Base-by-base conservation (phyloP, 2,888 invertebrate genomes). In the Callinectes sapidus region DNA sequence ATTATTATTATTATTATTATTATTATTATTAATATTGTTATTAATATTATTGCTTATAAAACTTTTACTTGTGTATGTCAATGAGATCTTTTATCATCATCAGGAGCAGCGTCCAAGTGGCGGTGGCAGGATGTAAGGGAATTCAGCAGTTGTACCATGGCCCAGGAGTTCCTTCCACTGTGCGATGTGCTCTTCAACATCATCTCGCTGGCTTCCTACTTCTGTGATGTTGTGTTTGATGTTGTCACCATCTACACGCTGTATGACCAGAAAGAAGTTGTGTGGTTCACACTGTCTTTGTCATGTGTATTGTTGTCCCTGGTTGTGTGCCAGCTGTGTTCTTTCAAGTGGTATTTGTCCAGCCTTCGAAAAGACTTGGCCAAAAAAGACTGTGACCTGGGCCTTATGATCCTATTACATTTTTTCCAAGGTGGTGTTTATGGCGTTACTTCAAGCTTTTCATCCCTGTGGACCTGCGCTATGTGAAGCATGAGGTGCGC, bases 171-270 rank as follows among this genome's bases (percentile, higher is more conserved):
- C 96, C 96, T 98, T 96, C 98, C 98, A 95, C 97, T 98, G 95
- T 98, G 98, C 97, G 98, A 98, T 96, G 97, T 98, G 95, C 96
- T 98, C 89, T 98, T 98, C 96, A 98, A 98, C 96, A 97, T 98
- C 95, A 98, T 98, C 95, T 98, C 98, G 89, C 96, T 98, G 95
- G 98, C 98, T 93, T 98, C 98, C 42, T 98, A 98, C 96, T 98
- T 98, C 96, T 98, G 98, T 96, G 98, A 98, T 96, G 97, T 98
- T 94, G 98, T 98, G 13, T 98, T 98, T 96, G 98, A 98, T 96
- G 97, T 98, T 94, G 97, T 98, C 92, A 97, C 98, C 96, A 97
- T 97, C 87, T 98, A 98, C 96, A 98, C 98, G 42, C 96, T 98
- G 55, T 97, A 97, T 95, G 97, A 97, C 95, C 96, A 97, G 92